A percentile compares a stretch with the other conserved stretches of the same genome.
phyloP scores from a whole-genome alignment of 2,113 vertebrate genomes.

The human region GRCh38 chr14:41523001-41523500 shows the following conservation, averaged over 20 bases:
- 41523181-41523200: constrained; percentile 52
- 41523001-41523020: not conserved
- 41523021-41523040: not conserved
- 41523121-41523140: constrained; percentile 33
- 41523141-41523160: constrained; percentile 58
- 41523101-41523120: not conserved
- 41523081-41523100: constrained; percentile 35
- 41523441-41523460: not conserved
- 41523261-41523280: not conserved
- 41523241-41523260: constrained; percentile 10
- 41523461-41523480: not conserved
- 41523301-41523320: not conserved
- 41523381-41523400: not conserved
- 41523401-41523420: not conserved
- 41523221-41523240: constrained; percentile 25
- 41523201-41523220: constrained; percentile 52
- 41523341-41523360: constrained; percentile 3
- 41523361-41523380: not conserved
- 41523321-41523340: not conserved
- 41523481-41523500: not conserved
- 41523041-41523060: not conserved
- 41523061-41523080: constrained; percentile 30
- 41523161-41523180: constrained; percentile 44
- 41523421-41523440: not conserved
- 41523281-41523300: constrained; percentile 8